phyloP scores from a whole-genome alignment of 2,113 vertebrate species.

The Struthidea cinerea region DNA sequence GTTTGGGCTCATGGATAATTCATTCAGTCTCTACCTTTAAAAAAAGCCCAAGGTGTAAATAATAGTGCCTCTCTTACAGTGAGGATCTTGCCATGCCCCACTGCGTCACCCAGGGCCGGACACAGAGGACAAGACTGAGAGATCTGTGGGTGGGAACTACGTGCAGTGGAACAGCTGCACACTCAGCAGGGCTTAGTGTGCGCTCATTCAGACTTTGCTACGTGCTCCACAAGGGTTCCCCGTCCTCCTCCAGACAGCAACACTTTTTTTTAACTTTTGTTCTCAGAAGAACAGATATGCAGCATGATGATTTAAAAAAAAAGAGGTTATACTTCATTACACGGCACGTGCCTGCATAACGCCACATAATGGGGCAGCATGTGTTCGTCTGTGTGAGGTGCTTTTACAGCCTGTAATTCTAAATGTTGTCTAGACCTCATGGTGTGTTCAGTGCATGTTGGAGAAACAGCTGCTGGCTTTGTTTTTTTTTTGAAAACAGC shows the following conservation, averaged over 20 bases:
- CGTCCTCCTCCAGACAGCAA: neutral
- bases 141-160: fast-evolving
- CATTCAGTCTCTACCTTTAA: neutral
- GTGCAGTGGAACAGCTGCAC: fast-evolving
- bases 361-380: neutral
- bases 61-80: neutral
- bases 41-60: neutral
- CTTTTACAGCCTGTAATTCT: neutral
- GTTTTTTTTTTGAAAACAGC: neutral
- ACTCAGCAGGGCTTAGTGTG: neutral
- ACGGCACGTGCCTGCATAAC: fast-evolving
- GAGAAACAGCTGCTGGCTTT: neutral
- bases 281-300: neutral
- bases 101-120: fast-evolving
- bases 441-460: neutral
- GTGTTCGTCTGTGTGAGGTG: neutral
- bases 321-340: neutral
- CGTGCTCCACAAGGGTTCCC: fast-evolving
- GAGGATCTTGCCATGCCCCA: neutral
- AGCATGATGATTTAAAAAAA: neutral
- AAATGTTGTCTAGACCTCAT: neutral
- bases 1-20: neutral
- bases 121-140: neutral
- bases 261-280: neutral
- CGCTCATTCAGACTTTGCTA: fast-evolving